Conservation (phyloP, 2,888 invertebrate species). For the Teleogryllus oceanicus region DNA sequence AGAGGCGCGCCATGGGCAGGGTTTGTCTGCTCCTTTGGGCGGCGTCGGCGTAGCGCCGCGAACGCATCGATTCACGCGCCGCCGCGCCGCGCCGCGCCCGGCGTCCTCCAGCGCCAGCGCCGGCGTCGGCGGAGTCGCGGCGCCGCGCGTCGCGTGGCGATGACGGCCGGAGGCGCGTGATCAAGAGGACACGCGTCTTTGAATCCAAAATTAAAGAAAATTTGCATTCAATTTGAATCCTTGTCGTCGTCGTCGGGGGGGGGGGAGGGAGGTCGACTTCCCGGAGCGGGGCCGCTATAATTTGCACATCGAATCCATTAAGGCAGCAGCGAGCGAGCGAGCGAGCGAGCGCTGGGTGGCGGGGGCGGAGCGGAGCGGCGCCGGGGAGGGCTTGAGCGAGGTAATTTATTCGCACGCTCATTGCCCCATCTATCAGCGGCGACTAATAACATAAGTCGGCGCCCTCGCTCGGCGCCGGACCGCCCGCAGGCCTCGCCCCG, state of each 20-base stretch:
- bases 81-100: too few species aligned
- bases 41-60: too few species aligned
- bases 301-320: slow-evolving; percentile 18
- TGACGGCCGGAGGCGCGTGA: neutral
- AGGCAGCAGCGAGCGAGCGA: neutral
- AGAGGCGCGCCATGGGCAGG: too few species aligned
- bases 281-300: slow-evolving; percentile 18
- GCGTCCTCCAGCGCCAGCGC: too few species aligned
- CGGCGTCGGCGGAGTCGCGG: too few species aligned
- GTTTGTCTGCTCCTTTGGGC: too few species aligned
- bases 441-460: slow-evolving; percentile 2
- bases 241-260: neutral
- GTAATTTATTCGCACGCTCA: slow-evolving; percentile 18
- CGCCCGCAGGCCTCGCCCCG: neutral
- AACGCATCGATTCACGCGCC: too few species aligned
- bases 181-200: slow-evolving; percentile 9
- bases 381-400: neutral
- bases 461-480: neutral
- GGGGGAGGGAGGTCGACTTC: neutral
- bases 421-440: slow-evolving; percentile 7
- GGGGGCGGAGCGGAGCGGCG: too few species aligned
- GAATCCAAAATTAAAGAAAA: slow-evolving; percentile 18
- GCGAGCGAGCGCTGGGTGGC: too few species aligned
- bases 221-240: slow-evolving; percentile 18
- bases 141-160: neutral